A percentile compares a stretch with the other conserved stretches of the same genome.
These are phyloP conservation scores for Mnemiopsis leidyi DNA, from an alignment of 37 sponge, comb jelly and placozoan genomes.

Conservation along the genomic window DNA sequence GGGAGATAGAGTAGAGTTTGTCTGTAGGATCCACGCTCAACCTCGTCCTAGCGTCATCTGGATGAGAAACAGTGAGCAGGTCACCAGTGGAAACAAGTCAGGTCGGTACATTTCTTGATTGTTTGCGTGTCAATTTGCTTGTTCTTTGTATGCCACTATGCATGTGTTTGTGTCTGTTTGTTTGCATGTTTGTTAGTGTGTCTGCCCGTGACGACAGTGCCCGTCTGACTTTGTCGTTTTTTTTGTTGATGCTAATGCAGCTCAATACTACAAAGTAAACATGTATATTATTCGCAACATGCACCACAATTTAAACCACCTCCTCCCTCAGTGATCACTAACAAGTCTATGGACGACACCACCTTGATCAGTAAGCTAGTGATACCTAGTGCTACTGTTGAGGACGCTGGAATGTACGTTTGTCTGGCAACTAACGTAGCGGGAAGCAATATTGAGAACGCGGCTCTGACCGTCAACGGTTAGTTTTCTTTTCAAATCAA, in stretches of 20 bases:
- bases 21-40: constrained; percentile 32
- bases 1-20: constrained; percentile 15
- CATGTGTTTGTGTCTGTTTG: too few species aligned
- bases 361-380: constrained; percentile 33
- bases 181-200: too few species aligned
- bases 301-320: background rate
- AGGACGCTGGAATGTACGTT: constrained; percentile 34
- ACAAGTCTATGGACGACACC: constrained; percentile 22
- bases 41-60: constrained; percentile 43
- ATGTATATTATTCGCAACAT: too few species aligned
- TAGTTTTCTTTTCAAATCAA: too few species aligned
- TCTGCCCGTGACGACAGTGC: too few species aligned
- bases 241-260: too few species aligned
- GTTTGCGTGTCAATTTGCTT: too few species aligned
- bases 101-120: too few species aligned
- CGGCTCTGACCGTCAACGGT: background rate
- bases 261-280: too few species aligned
- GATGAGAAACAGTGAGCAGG: constrained; percentile 47
- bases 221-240: too few species aligned
- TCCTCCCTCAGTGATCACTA: background rate
- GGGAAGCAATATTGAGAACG: constrained; percentile 13
- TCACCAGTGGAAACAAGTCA: background rate
- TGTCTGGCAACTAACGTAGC: constrained; percentile 65
- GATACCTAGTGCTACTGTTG: background rate
- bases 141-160: too few species aligned